These are phyloP conservation scores for Archips crataeganus DNA, from an alignment of 2,888 invertebrate genomes.

Conservation along the genomic window DNA sequence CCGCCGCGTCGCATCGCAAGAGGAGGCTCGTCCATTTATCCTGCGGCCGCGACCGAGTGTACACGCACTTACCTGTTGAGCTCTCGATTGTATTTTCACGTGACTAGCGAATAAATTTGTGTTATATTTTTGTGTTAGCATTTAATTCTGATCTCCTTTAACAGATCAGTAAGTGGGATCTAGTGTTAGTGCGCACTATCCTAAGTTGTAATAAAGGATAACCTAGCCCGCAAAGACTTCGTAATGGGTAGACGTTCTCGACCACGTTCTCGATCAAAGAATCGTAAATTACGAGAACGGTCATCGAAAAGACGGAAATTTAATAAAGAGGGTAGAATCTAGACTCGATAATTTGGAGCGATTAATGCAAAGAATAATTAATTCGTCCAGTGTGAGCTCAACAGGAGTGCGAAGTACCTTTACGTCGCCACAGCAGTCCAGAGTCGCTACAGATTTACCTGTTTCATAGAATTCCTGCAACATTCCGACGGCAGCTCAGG, in stretches of 20 bases:
- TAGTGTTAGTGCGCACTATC: neutral
- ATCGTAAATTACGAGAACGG: constrained; percentile 8
- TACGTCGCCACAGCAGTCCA: neutral
- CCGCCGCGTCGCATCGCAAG: no score
- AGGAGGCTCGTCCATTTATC: neutral
- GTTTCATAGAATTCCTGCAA: constrained; percentile 2
- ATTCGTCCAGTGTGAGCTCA: constrained; percentile 8
- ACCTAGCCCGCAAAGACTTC: constrained; percentile 4
- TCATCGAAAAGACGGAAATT: constrained; percentile 8
- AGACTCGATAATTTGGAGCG: constrained; percentile 11
- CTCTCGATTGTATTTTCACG: neutral
- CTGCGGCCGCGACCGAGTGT: neutral
- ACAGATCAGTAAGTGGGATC: constrained; percentile 13
- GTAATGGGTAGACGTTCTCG: constrained; percentile 8
- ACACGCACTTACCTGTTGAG: neutral
- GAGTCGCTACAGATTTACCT: neutral
- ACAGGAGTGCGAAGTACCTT: neutral
- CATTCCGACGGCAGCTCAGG: neutral
- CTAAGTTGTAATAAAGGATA: constrained; percentile 6
- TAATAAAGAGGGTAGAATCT: neutral
- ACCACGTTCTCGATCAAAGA: neutral
- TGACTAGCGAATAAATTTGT: neutral
- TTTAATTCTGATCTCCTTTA: neutral
- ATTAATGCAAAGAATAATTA: constrained; percentile 12
- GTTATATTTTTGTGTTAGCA: neutral